phyloP scores from a whole-genome alignment of 2,888 invertebrate genomes.

The Epinotia ramella region DNA sequence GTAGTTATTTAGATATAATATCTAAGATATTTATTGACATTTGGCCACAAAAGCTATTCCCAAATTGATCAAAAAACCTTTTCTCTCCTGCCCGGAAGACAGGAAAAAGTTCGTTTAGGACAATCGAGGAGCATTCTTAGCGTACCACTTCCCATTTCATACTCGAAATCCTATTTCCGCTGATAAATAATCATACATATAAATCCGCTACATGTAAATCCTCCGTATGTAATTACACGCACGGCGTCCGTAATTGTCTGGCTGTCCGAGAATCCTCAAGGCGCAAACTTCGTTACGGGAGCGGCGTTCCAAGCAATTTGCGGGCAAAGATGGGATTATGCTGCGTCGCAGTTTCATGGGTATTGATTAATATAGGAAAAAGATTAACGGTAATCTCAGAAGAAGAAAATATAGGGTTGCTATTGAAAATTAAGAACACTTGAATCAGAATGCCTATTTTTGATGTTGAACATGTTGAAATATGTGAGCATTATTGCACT shows the following conservation, averaged over 20 bases:
- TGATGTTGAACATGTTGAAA: too few species aligned
- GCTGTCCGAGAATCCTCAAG: constrained; percentile 13
- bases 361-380: constrained; percentile 10
- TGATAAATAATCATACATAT: not conserved
- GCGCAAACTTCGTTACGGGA: constrained; percentile 27
- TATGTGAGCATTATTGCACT: too few species aligned
- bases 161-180: too few species aligned
- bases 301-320: constrained; percentile 15
- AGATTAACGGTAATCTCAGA: not conserved
- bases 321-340: constrained; percentile 9
- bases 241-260: constrained; percentile 19
- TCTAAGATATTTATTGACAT: too few species aligned
- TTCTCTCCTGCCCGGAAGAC: too few species aligned
- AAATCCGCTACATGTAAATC: constrained; percentile 13
- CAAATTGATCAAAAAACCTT: too few species aligned
- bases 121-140: too few species aligned
- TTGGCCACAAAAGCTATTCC: too few species aligned
- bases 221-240: constrained; percentile 13
- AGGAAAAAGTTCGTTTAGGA: too few species aligned
- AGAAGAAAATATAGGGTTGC: not conserved
- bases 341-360: not conserved
- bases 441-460: too few species aligned
- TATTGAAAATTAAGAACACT: not conserved
- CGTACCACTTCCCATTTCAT: too few species aligned
- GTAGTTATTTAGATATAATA: too few species aligned